Evolutionary conservation across 2,113 vertebrate genomes (phyloP).

Genomic region (Halichoerus grypus): DNA sequence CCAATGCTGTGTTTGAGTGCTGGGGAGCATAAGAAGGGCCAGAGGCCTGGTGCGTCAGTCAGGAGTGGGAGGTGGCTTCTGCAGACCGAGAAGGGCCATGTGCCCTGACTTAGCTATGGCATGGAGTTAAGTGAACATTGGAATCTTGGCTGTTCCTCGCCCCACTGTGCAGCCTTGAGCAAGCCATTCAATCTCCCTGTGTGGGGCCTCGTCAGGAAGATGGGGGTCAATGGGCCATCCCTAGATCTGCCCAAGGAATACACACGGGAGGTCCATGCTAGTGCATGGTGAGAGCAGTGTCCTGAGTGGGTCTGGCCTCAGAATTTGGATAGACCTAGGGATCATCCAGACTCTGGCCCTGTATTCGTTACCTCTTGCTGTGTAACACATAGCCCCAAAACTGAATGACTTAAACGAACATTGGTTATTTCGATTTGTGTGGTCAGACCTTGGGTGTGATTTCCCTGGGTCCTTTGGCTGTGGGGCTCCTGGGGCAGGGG

Average conservation of each 20-base stretch:
- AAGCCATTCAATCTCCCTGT: background rate
- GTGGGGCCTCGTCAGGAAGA: background rate
- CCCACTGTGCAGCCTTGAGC: background rate
- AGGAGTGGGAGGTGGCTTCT: too few species aligned
- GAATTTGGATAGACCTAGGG: background rate
- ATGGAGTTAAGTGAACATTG: background rate
- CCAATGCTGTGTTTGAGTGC: background rate
- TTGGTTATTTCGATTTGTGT: too few species aligned
- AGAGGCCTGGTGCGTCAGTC: background rate
- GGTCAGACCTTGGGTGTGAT: background rate
- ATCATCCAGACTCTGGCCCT: background rate
- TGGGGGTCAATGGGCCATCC: background rate
- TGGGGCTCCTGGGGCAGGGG: background rate
- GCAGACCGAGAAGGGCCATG: background rate
- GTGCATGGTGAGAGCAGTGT: fast-evolving
- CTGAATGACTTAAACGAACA: background rate
- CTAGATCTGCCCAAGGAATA: background rate
- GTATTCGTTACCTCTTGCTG: background rate
- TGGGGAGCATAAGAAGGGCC: background rate
- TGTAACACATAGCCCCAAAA: background rate
- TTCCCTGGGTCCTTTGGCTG: background rate
- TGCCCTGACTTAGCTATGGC: background rate
- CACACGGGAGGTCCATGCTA: fast-evolving
- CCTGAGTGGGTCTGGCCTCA: background rate
- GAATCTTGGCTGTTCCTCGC: background rate